These are phyloP conservation scores for Eulemur coronatus DNA, from an alignment of 2,797 vertebrate genomes.

Conservation along the genomic window DNA sequence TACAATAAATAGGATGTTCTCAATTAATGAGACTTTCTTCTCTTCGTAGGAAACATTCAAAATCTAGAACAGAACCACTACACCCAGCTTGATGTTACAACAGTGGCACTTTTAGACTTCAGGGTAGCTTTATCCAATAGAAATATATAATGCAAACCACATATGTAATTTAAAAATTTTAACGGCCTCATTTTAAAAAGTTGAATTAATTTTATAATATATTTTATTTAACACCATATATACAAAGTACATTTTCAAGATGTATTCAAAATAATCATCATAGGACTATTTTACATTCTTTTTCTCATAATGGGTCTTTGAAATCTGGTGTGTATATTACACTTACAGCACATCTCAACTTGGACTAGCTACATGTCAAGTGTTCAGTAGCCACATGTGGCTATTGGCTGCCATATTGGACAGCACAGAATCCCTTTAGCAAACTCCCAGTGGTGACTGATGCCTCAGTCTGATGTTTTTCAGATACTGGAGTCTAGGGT, in stretches of 20 bases:
- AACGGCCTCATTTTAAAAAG: background rate
- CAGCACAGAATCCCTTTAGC: background rate
- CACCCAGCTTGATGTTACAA: background rate
- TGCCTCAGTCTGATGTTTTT: background rate
- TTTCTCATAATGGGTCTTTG: background rate
- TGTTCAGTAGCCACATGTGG: background rate
- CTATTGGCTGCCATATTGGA: background rate
- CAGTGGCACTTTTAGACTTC: background rate
- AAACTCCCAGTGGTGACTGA: background rate
- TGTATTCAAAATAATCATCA: background rate
- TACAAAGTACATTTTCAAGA: conserved; percentile 30
- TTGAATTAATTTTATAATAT: background rate
- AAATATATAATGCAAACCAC: background rate
- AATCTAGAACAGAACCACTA: background rate
- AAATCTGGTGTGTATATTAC: background rate
- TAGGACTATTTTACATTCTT: background rate
- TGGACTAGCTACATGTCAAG: background rate
- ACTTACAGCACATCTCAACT: background rate
- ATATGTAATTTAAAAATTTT: background rate
- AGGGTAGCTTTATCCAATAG: background rate
- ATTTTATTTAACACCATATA: conserved; percentile 26
- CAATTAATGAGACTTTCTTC: background rate
- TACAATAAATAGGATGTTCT: background rate
- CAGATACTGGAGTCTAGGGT: background rate
- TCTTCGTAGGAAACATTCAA: background rate